A percentile compares a stretch with the other conserved stretches of the same genome.
Evolutionary conservation across 2,113 vertebrate genomes (phyloP).

Genomic region (Hippocampus barbouri): DNA sequence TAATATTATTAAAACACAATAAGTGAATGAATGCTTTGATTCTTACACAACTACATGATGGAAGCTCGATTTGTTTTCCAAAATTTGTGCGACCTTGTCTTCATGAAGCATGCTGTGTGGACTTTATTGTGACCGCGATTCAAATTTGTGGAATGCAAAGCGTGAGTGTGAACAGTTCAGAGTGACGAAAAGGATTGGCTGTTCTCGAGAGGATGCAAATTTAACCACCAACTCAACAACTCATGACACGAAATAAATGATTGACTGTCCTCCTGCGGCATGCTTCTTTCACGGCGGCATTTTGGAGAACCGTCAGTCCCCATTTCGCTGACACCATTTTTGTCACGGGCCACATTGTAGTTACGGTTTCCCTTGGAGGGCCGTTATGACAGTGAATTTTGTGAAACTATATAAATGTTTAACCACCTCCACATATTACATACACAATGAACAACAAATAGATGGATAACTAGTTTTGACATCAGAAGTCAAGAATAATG

Average conservation of each 20-base stretch:
- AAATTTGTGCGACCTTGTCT: neutral
- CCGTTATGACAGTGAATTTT: too few relatives aligned
- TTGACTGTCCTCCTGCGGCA: neutral
- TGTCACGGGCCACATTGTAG: too few relatives aligned
- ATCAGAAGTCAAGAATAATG: too few relatives aligned
- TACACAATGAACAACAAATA: too few relatives aligned
- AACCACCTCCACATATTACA: too few relatives aligned
- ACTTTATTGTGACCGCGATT: neutral
- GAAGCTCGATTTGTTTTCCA: neutral
- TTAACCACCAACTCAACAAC: constrained; percentile 12
- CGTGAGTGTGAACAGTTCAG: constrained; percentile 25
- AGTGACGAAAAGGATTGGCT: constrained; percentile 38
- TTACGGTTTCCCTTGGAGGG: too few relatives aligned
- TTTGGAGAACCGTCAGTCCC: neutral
- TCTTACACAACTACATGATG: too few relatives aligned
- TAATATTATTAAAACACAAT: too few relatives aligned
- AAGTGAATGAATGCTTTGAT: too few relatives aligned
- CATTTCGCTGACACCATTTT: neutral
- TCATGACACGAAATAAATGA: constrained; percentile 3
- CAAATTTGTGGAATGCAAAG: constrained; percentile 38
- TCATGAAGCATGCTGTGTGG: neutral
- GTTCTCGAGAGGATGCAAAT: constrained; percentile 21
- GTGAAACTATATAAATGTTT: too few relatives aligned
- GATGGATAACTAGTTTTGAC: too few relatives aligned
- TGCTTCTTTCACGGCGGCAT: neutral